Conservation (phyloP, 1,140 invertebrate genomes). For the Araneus ventricosus region DNA sequence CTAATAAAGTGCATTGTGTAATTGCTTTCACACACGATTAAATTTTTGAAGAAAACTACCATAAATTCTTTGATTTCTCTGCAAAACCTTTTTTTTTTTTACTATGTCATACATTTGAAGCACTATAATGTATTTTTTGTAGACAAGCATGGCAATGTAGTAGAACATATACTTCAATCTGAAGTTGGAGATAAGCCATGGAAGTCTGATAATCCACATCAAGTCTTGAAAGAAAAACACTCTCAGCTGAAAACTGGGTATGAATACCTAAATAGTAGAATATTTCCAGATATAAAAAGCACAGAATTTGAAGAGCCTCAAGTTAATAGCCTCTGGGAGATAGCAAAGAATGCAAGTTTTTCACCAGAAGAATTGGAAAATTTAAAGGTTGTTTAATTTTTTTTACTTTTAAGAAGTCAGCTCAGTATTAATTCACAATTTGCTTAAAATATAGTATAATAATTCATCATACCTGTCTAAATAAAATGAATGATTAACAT, state of each 20-base stretch:
- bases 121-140: neutral
- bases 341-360: conserved; percentile 90
- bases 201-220: conserved; percentile 76
- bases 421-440: neutral
- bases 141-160: conserved; percentile 77
- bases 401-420: neutral
- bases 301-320: conserved; percentile 93
- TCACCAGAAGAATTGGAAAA: conserved; percentile 89
- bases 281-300: conserved; percentile 87
- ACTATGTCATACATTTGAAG: too few species aligned
- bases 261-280: conserved; percentile 87
- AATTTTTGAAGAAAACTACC: too few species aligned
- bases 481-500: neutral
- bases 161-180: conserved; percentile 75
- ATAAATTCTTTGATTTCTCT: too few species aligned
- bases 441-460: neutral
- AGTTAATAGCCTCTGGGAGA: conserved; percentile 92
- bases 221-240: conserved; percentile 85
- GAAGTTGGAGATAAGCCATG: conserved; percentile 62
- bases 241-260: conserved; percentile 89
- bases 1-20: too few species aligned
- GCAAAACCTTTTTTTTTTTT: too few species aligned
- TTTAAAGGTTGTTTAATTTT: conserved; percentile 85
- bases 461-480: neutral
- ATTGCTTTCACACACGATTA: too few species aligned